phyloP scores from a whole-genome alignment of 2,888 invertebrate genomes.

The Drosophila monieri region DNA sequence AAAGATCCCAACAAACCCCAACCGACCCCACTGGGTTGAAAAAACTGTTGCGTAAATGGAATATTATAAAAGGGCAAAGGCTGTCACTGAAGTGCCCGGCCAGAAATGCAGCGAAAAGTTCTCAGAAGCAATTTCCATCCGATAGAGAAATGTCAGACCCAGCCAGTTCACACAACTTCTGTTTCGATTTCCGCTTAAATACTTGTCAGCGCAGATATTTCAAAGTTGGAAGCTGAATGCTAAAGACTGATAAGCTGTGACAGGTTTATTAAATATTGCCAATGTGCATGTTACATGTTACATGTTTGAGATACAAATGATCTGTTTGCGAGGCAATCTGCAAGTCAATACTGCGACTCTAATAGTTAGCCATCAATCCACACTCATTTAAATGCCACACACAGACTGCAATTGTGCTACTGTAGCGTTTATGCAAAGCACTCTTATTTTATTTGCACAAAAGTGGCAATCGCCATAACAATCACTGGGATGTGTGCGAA shows the following conservation, averaged over 20 bases:
- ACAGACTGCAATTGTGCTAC: conserved; percentile 12
- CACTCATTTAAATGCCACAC: conserved; percentile 45
- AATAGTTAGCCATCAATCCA: conserved; percentile 9
- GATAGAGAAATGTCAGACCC: conserved; percentile 4
- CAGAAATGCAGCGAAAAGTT: conserved; percentile 17
- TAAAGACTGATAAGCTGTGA: conserved; percentile 3
- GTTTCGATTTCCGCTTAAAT: conserved; percentile 16
- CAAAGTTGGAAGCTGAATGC: not conserved
- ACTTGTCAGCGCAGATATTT: not conserved
- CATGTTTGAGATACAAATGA: conserved; percentile 2
- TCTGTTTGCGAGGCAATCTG: conserved; percentile 4
- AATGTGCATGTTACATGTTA: not conserved
- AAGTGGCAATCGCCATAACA: conserved; percentile 31
- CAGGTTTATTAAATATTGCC: not conserved
- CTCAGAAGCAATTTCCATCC: conserved; percentile 19
- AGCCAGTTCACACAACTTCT: conserved; percentile 1
- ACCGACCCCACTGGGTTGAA: conserved; percentile 8
- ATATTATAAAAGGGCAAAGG: conserved; percentile 43
- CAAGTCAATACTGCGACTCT: conserved; percentile 6
- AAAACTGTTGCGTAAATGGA: conserved; percentile 50
- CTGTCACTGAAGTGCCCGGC: conserved; percentile 11
- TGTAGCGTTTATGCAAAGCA: conserved; percentile 35
- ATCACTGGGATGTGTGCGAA: conserved; percentile 5
- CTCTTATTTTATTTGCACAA: conserved; percentile 40
- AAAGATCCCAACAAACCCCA: not conserved